Conservation (phyloP, 1,140 invertebrate genomes). For the Meloidogyne floridensis region DNA sequence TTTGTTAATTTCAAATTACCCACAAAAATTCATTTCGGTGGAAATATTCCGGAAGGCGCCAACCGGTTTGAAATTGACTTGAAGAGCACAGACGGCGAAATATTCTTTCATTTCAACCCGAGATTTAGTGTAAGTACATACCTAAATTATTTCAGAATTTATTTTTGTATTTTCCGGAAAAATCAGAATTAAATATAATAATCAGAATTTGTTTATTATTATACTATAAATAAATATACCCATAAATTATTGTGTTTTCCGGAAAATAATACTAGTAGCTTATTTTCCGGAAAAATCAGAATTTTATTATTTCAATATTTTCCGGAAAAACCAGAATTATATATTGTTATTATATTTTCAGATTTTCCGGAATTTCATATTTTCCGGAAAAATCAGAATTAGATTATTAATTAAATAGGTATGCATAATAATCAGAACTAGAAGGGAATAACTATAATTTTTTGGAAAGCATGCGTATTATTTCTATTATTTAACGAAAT, state of each 20-base stretch:
- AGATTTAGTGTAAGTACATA: conserved; percentile 25
- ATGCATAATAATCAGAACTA: not conserved
- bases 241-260: too few relatives aligned
- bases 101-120: conserved; percentile 33
- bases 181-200: not conserved
- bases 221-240: too few relatives aligned
- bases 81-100: conserved; percentile 18
- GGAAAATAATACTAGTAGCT: too few relatives aligned
- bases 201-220: not conserved
- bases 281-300: not conserved
- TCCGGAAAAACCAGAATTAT: not conserved
- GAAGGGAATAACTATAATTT: too few relatives aligned
- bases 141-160: not conserved
- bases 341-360: not conserved
- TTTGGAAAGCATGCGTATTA: not conserved
- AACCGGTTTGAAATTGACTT: conserved; percentile 30
- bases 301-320: too few relatives aligned
- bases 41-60: conserved; percentile 19
- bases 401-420: too few relatives aligned
- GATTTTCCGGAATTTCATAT: not conserved
- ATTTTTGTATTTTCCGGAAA: not conserved
- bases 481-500: too few relatives aligned
- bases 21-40: conserved; percentile 10
- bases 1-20: conserved; percentile 20
- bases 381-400: not conserved